Evolutionary conservation across 2,113 vertebrate genomes (phyloP).

Genomic region (Amia ocellicauda): DNA sequence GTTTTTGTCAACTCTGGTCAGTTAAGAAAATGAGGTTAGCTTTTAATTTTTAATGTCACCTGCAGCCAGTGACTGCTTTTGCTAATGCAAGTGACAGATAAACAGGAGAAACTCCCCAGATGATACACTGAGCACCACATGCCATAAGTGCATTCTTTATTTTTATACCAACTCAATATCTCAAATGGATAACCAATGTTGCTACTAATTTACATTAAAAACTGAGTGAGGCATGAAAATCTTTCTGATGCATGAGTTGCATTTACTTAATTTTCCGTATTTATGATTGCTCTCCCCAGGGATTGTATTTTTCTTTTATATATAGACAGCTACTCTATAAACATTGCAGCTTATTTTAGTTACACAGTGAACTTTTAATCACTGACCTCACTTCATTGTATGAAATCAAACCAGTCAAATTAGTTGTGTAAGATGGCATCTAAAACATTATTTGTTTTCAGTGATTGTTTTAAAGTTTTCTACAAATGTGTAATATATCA

Average conservation of each 20-base stretch:
- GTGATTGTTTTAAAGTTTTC: no score
- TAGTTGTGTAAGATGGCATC: no score
- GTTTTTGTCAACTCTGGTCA: constrained; percentile 58
- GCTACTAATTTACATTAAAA: constrained; percentile 77
- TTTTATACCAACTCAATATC: constrained; percentile 79
- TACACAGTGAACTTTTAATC: no score
- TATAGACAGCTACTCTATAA: no score
- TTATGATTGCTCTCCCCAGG: background rate
- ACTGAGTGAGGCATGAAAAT: constrained; percentile 80
- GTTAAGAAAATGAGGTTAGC: constrained; percentile 72
- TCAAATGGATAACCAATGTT: constrained; percentile 86
- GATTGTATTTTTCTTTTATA: background rate
- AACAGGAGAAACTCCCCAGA: constrained; percentile 71
- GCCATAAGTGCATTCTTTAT: constrained; percentile 75
- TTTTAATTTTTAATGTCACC: constrained; percentile 84
- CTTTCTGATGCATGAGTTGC: constrained; percentile 59
- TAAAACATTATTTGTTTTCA: no score
- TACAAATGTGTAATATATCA: no score
- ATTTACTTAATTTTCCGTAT: constrained; percentile 50
- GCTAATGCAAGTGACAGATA: constrained; percentile 77
- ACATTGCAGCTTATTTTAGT: no score
- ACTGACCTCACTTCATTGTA: no score
- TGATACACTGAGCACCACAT: constrained; percentile 66
- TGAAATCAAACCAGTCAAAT: no score
- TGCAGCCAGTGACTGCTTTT: constrained; percentile 69